Percentiles rank a stretch among this genome's conserved stretches.
Conservation (phyloP, 2,888 invertebrate genomes). For the Limnephilus lunatus region DNA sequence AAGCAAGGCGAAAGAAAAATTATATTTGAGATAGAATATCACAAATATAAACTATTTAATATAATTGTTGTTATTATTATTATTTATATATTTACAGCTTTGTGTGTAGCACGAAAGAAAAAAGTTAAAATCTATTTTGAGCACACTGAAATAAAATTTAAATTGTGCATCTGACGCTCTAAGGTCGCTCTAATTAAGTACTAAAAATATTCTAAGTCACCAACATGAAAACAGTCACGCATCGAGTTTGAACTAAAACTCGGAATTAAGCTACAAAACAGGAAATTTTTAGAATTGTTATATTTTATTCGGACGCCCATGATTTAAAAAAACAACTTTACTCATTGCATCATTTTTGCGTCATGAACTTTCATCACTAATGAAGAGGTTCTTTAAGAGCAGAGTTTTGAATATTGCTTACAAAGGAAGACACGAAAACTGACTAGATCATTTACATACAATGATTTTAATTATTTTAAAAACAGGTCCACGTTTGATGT, state of each 20-base stretch:
- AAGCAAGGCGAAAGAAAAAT: too few relatives aligned
- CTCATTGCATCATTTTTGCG: constrained; percentile 9
- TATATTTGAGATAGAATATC: too few relatives aligned
- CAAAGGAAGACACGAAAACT: constrained; percentile 12
- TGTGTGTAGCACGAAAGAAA: too few relatives aligned
- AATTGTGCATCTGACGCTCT: too few relatives aligned
- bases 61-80: too few relatives aligned
- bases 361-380: constrained; percentile 28
- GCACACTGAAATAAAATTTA: too few relatives aligned
- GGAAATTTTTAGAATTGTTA: background rate
- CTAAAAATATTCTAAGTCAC: too few relatives aligned
- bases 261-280: background rate
- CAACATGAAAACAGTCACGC: too few relatives aligned
- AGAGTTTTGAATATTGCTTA: background rate
- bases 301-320: background rate
- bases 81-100: too few relatives aligned
- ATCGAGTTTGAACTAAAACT: background rate
- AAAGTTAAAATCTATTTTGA: too few relatives aligned
- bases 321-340: background rate
- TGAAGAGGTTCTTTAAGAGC: background rate
- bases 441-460: background rate
- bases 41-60: too few relatives aligned
- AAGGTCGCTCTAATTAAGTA: too few relatives aligned
- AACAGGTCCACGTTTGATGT: background rate
- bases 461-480: background rate